phyloP scores from a whole-genome alignment of 2,113 vertebrate genomes.

The Protobothrops mucrosquamatus region DNA sequence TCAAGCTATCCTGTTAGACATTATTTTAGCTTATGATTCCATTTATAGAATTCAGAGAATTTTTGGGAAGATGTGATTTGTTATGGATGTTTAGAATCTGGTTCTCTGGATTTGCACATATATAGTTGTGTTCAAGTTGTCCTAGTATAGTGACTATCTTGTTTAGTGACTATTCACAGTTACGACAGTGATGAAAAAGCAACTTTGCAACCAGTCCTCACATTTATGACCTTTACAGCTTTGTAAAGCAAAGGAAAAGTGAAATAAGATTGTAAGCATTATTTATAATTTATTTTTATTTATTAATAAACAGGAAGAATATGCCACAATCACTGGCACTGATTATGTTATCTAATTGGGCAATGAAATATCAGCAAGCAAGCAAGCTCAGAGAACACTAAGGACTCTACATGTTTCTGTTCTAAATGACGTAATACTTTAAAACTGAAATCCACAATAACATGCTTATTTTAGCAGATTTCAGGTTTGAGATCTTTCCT shows the following conservation, averaged over 20 bases:
- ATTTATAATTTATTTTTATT: background rate
- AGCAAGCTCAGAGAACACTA: background rate
- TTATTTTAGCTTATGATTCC: background rate
- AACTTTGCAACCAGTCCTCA: background rate
- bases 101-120: background rate
- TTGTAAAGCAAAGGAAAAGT: background rate
- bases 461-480: background rate
- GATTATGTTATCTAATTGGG: background rate
- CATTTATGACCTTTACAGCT: background rate
- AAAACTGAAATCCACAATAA: background rate
- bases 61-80: background rate
- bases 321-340: background rate
- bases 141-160: background rate
- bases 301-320: background rate
- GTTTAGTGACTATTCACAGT: background rate
- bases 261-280: background rate
- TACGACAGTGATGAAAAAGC: background rate
- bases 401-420: background rate
- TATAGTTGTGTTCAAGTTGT: background rate
- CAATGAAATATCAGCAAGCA: background rate
- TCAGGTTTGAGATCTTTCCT: background rate
- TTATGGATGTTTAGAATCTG: background rate
- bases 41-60: background rate
- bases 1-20: slow-evolving; percentile 35
- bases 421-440: background rate